Percentiles rank a stretch among this genome's conserved stretches.
These are phyloP conservation scores for Ectropis crepuscularia DNA, from an alignment of 2,888 invertebrate species.

Conservation along the genomic window DNA sequence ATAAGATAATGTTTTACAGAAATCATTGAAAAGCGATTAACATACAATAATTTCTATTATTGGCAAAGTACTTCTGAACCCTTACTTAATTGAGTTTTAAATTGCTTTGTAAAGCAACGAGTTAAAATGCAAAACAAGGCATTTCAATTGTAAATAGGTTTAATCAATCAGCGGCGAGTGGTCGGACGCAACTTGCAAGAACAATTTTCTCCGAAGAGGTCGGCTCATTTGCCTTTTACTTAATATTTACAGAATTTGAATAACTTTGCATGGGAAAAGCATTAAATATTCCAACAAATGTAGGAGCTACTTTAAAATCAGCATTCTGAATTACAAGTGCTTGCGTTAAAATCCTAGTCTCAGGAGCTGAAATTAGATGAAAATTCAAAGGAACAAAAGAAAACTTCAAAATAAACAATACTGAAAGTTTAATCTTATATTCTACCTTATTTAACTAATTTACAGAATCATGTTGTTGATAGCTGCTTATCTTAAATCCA, in stretches of 20 bases:
- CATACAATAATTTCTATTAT: constrained; percentile 21
- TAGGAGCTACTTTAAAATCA: not conserved
- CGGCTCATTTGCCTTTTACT: constrained; percentile 20
- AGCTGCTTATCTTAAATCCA: no score
- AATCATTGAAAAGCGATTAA: not conserved
- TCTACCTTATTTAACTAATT: no score
- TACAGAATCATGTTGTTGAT: no score
- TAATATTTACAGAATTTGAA: constrained; percentile 24
- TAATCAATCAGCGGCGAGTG: constrained; percentile 37
- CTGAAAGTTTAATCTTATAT: no score
- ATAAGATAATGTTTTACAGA: not conserved
- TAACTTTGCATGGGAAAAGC: constrained; percentile 11
- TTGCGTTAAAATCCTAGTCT: no score
- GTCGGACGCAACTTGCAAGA: constrained; percentile 35
- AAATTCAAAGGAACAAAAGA: no score
- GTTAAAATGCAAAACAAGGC: constrained; percentile 34
- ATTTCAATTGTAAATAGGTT: constrained; percentile 41
- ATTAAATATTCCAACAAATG: constrained; percentile 6
- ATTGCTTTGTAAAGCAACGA: constrained; percentile 29
- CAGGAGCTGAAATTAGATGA: no score
- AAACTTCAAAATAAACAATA: no score
- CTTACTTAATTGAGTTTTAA: constrained; percentile 28
- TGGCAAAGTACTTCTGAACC: constrained; percentile 16
- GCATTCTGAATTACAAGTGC: no score
- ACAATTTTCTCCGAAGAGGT: constrained; percentile 32